phyloP scores from a whole-genome alignment of 2,888 invertebrate genomes.

The Sicus ferrugineus region DNA sequence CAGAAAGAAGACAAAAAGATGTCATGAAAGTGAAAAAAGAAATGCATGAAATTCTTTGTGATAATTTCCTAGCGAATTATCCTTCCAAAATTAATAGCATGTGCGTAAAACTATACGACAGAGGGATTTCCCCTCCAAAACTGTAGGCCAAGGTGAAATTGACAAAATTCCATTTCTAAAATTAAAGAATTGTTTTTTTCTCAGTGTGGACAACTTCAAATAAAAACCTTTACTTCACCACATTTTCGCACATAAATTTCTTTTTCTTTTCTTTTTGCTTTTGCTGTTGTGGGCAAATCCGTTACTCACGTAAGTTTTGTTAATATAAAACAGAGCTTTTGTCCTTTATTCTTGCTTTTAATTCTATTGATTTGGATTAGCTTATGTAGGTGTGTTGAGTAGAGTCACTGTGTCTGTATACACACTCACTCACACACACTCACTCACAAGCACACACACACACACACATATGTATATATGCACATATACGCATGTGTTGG shows the following conservation, averaged over 20 bases:
- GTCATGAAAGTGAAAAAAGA: neutral
- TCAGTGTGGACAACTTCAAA: no score
- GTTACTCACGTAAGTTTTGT: neutral
- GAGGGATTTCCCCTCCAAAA: no score
- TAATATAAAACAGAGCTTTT: neutral
- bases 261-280: neutral
- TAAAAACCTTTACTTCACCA: neutral
- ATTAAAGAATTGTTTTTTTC: no score
- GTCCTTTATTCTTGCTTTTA: conserved; percentile 40
- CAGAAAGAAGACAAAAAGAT: neutral
- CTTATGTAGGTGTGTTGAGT: conserved; percentile 41
- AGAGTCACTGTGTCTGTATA: neutral
- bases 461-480: neutral
- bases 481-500: neutral
- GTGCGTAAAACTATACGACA: no score
- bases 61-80: no score
- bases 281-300: neutral
- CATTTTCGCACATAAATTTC: neutral
- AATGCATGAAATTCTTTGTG: neutral
- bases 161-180: no score
- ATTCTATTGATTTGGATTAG: conserved; percentile 60
- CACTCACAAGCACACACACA: no score
- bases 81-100: no score
- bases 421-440: neutral
- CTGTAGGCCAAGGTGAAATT: no score